Conservation (phyloP, 35 echinoderm and acorn worm species). For the Apostichopus parvimensis region DNA sequence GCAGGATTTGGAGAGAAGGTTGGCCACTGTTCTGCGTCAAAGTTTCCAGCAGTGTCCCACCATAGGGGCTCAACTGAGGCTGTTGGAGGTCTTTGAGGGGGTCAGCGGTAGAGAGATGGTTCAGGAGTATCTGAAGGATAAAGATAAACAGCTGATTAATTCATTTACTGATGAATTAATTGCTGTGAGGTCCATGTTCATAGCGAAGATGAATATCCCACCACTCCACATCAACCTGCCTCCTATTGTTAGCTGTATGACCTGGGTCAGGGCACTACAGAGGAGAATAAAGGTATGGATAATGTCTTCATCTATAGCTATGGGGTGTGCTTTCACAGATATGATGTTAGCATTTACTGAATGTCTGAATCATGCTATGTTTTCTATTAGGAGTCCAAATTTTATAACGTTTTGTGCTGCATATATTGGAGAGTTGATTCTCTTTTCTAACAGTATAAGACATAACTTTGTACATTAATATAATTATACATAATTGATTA, state of each 20-base stretch:
- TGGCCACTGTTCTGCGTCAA: constrained; percentile 86
- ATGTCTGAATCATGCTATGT: too few relatives aligned
- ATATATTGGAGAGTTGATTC: too few relatives aligned
- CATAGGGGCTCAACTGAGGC: constrained; percentile 88
- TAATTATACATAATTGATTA: too few relatives aligned
- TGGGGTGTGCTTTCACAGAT: too few relatives aligned
- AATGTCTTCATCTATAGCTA: not conserved
- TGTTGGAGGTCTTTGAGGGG: constrained; percentile 98
- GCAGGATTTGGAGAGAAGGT: constrained; percentile 85
- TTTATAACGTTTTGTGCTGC: too few relatives aligned
- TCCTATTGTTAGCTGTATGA: constrained; percentile 88
- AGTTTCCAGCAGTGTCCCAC: constrained; percentile 98
- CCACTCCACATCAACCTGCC: constrained; percentile 83
- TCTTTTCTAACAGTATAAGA: too few relatives aligned
- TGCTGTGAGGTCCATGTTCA: constrained; percentile 88
- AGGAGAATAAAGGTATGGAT: constrained; percentile 76
- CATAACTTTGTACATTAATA: too few relatives aligned
- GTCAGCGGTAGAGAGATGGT: constrained; percentile 97
- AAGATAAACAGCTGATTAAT: constrained; percentile 86
- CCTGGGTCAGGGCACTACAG: constrained; percentile 87
- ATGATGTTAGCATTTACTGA: too few relatives aligned
- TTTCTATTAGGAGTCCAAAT: too few relatives aligned
- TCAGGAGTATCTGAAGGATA: constrained; percentile 94
- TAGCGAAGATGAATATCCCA: constrained; percentile 59
- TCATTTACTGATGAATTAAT: constrained; percentile 90